Base-by-base conservation (phyloP, 2,113 vertebrate genomes). In the Passer domesticus region DNA sequence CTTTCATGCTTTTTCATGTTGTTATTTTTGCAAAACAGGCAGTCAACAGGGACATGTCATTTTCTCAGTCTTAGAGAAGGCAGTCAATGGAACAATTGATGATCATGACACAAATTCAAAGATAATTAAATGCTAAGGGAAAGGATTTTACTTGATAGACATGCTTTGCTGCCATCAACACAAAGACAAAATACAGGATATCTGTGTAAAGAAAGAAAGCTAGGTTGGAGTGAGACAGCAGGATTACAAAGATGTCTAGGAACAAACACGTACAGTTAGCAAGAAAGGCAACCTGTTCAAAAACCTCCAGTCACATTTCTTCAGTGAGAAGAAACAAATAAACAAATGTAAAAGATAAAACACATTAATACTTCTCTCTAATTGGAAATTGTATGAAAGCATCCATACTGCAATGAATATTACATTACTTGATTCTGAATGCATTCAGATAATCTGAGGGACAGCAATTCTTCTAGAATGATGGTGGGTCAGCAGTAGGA, bases 11-110 rank as follows among this genome's bases (percentile, higher is more conserved):
- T 80, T 72, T 83, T 75, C 31, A 15, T 64, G 41, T 14, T 84
- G 27, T 27, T 89, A 82, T 84, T 93, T 94, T 80, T 79, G 67
- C 67, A 87, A 70, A 88, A 85, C 6, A 79, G 67, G 8, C 46
- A 69, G 25, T 76, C 70, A 85, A 56, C 47, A 2, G 6, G 50
- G 13, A 66, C 37, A 17, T 66, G 46, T 74, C 3, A 28, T 88
- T 92, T 94, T 77, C 50, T 92, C 50, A 62, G 35, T 76, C 67
- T 72, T 92, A 44, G 9, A 86, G 24, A 13, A 93, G 52, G 9
- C 25, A 91, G 33, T 74, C 79, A 85, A 33, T 67, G 46, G 35
- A 89, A 68, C n/a, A 89, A 56, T 4, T 93, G 85, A 89, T 53
- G 53, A 87, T 58, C 43, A 70, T 2, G 2, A 83, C 30, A 85